phyloP scores from a whole-genome alignment of 92 coral and sea anemone genomes.

The Heliopora coerulea region DNA sequence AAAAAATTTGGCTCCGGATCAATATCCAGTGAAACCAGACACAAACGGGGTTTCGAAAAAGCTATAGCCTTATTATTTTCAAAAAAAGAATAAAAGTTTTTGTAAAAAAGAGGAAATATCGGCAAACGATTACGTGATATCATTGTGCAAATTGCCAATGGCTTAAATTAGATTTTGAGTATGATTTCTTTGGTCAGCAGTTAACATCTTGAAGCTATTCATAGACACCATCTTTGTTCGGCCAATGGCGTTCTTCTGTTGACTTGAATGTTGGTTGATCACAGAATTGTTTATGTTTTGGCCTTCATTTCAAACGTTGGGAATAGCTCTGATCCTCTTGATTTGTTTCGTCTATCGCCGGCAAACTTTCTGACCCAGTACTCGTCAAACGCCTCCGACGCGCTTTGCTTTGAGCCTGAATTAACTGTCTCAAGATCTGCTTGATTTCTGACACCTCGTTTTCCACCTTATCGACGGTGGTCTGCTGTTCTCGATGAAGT shows the following conservation, averaged over 20 bases:
- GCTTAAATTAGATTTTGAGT: too few relatives aligned
- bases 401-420: background rate
- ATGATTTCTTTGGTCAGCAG: too few relatives aligned
- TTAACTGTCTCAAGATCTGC: constrained; percentile 1
- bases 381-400: constrained; percentile 12
- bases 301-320: background rate
- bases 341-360: constrained; percentile 16
- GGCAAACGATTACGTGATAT: too few relatives aligned
- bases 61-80: too few relatives aligned
- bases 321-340: background rate
- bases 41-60: too few relatives aligned
- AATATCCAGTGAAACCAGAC: too few relatives aligned
- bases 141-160: too few relatives aligned
- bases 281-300: background rate
- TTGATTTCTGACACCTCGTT: constrained; percentile 18
- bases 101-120: too few relatives aligned
- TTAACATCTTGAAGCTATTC: background rate
- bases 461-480: constrained; percentile 8
- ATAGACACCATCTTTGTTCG: background rate
- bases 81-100: too few relatives aligned
- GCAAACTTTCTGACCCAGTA: background rate
- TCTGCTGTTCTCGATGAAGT: constrained; percentile 21
- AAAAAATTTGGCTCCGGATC: too few relatives aligned
- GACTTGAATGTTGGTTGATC: background rate
- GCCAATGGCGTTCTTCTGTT: background rate